Base-by-base conservation (phyloP, 2,113 vertebrate genomes). In the Apteryx mantelli region DNA sequence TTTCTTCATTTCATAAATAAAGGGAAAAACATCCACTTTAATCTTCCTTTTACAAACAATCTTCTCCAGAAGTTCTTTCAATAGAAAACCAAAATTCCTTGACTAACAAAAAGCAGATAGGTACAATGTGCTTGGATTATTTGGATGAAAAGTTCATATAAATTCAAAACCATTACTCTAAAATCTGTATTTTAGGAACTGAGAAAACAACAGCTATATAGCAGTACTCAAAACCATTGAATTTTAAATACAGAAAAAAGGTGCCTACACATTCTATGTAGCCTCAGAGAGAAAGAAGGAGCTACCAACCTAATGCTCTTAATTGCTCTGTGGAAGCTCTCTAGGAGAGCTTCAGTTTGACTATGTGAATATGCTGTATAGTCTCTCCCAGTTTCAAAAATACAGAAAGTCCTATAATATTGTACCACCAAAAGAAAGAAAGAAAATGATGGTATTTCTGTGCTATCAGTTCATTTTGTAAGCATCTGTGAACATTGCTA, bases 331-430 rank as follows among this genome's bases (percentile, higher is more conserved):
- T 8, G 9, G 64, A 42, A 40, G 76, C 80, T 64, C 12, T 4
- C 26, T 7, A 32, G 48, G 63, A 15, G 3, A 21, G 24, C 65
- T 24, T 44, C 76, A 8, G 11, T 9, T 48, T 7, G 36, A 34
- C 25, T 4, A 4, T 3, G 1, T 21, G 61, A 3, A 2, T 0
- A 32, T 2, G 4, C 34, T 7, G 2, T 3, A 17, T 0, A 7
- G 12, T 14, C 36, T 40, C 22, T 10, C 52, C 65, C 0, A 2
- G 55, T 9, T 77, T 38, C 22, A 7, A 38, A 82, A 44, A 30
- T 20, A 85, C 48, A 75, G 16, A 4, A 50, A 28, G 19, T 52
- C 56, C 32, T 25, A 2, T 19, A 22, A 19, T 32, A 42, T 1
- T 34, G 7, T 66, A 44, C 58, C 25, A 48, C 7, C 24, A 73